Evolutionary conservation across 2,888 invertebrate genomes (phyloP).

Genomic region (Drosophila prostipennis): DNA sequence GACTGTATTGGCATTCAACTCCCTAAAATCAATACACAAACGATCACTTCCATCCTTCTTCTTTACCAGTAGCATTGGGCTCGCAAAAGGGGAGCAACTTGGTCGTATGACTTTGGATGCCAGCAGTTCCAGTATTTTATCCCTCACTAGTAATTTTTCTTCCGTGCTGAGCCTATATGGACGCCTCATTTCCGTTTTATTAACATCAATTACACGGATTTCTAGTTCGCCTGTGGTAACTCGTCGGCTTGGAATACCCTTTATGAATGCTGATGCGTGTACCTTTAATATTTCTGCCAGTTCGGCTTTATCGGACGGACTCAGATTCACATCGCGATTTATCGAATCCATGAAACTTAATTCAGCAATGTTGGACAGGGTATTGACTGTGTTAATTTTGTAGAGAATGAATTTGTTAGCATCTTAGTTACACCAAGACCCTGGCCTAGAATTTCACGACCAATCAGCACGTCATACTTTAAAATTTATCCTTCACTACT

Average conservation of each 20-base stretch:
- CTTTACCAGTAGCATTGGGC: not conserved
- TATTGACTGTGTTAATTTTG: not conserved
- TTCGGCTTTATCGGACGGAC: not conserved
- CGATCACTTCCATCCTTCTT: not conserved
- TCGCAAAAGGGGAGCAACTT: not conserved
- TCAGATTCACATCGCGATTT: not conserved
- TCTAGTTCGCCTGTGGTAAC: no score
- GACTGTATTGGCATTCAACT: no score
- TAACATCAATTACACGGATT: not conserved
- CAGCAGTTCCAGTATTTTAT: not conserved
- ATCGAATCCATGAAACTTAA: not conserved
- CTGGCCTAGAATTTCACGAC: not conserved
- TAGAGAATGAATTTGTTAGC: not conserved
- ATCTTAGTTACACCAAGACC: not conserved
- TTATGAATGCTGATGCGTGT: no score
- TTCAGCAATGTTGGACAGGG: not conserved
- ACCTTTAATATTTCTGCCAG: not conserved
- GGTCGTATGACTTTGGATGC: not conserved
- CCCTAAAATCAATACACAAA: no score
- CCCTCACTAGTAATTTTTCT: not conserved
- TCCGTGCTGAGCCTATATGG: not conserved
- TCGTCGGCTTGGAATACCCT: no score
- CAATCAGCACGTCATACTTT: no score
- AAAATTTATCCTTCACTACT: slow-evolving; percentile 1
- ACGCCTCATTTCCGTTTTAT: not conserved